Evolutionary conservation across 2,113 vertebrate species (phyloP), one percentile per base, ranked within the genome.

Genomic region (Phyllopteryx taeniolatus): DNA sequence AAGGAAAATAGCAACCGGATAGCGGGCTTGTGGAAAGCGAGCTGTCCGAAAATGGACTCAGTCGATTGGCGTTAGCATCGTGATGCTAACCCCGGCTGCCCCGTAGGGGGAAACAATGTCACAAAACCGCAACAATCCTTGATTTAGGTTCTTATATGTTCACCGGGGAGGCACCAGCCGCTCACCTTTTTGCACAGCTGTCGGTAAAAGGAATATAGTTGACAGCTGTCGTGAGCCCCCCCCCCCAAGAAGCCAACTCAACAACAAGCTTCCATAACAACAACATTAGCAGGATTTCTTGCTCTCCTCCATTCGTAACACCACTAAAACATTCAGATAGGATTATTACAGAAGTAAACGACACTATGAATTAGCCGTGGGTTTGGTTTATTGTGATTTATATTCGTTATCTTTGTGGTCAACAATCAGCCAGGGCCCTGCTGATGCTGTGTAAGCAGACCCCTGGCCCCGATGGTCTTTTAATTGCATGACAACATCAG

Each of bases 41-140:
- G 79, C 79, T 77, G 75, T 84, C 83, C 83, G 83, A 82, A 14
- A 85, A 81, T 63, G 74, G 82, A 68, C 59, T 67, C 83, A 74
- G 51, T 2, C 33, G 17, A 9, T 14, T 35, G 15, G 8, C 1
- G 60, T 7, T 88, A 90, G 88, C 88, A 75, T 44, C 19, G 0
- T 42, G 49, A 68, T 66, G 85, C 85, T 89, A 88, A 77, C 76
- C 14, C 44, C 72, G 19, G 35, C 64, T 27, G 63, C 57, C 75
- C 65, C 59, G 27, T 71, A 42, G 53, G 31, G 8, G 5, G 59
- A 7, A 72, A 72, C 64, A 59, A 27, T 73, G 54, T 67, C 42
- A 11, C 47, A 72, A 80, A 72, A 76, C 53, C 15, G 68, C 56
- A 68, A 59, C 67, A 47, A 19, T 11, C 59, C 8, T 51, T 5